A percentile compares a stretch with the other conserved stretches of the same genome.
These are phyloP conservation scores for Channa striata DNA, from an alignment of 2,797 vertebrate species.

Conservation along the genomic window DNA sequence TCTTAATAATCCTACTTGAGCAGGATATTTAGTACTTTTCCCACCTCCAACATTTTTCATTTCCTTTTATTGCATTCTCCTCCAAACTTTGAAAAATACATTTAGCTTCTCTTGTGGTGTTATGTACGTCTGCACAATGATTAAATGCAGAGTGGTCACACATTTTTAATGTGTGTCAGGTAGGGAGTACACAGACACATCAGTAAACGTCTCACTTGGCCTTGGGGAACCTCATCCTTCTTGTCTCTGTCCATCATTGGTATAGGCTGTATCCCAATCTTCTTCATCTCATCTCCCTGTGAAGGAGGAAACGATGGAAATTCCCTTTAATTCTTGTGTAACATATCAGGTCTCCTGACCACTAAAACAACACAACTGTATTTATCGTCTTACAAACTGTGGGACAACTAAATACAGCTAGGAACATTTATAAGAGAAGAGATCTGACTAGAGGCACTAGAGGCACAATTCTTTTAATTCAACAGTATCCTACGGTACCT, in stretches of 20 bases:
- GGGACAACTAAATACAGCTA: constrained; percentile 10
- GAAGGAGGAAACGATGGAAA: constrained; percentile 19
- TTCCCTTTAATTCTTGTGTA: constrained; percentile 25
- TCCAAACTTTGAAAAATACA: too few relatives aligned
- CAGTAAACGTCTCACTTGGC: constrained; percentile 88
- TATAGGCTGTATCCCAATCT: constrained; percentile 95
- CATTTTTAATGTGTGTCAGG: background rate
- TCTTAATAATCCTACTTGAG: background rate
- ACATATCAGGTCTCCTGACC: constrained; percentile 31
- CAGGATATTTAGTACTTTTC: background rate
- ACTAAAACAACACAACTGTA: constrained; percentile 27
- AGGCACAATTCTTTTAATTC: constrained; percentile 24
- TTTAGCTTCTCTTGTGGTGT: too few relatives aligned
- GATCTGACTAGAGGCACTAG: constrained; percentile 36
- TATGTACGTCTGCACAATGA: too few relatives aligned
- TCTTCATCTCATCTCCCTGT: constrained; percentile 99
- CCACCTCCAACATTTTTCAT: background rate
- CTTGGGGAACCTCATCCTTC: constrained; percentile 95
- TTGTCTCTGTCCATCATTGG: constrained; percentile 99
- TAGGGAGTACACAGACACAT: background rate
- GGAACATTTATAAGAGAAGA: constrained; percentile 37
- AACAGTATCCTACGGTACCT: constrained; percentile 85
- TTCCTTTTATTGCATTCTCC: background rate
- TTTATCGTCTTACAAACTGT: constrained; percentile 3
- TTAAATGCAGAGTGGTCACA: too few relatives aligned